phyloP scores from a whole-genome alignment of 2,888 invertebrate species.

The Phortica magna region DNA sequence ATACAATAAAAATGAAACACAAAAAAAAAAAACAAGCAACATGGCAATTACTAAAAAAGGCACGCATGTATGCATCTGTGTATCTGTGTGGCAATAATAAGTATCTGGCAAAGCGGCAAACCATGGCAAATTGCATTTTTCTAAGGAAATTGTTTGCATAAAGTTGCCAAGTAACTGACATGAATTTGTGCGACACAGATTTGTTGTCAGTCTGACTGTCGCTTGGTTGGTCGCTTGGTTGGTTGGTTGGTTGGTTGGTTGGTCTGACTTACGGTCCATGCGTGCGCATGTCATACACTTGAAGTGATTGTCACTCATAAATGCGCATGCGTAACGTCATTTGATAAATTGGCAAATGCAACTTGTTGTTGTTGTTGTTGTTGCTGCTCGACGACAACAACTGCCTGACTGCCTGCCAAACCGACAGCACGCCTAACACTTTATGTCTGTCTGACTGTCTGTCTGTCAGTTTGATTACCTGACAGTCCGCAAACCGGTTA shows the following conservation, averaged over 20 bases:
- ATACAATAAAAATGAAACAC: neutral
- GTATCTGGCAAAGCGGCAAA: conserved; percentile 5
- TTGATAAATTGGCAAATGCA: conserved; percentile 21
- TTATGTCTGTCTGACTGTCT: neutral
- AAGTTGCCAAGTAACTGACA: conserved; percentile 11
- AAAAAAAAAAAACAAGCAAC: neutral
- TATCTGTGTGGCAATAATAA: conserved; percentile 1
- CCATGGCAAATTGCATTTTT: conserved; percentile 1
- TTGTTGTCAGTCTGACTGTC: neutral
- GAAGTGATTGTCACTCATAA: conserved; percentile 16
- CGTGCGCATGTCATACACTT: conserved; percentile 7
- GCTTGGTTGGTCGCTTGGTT: no score
- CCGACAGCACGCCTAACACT: neutral
- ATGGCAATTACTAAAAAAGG: neutral
- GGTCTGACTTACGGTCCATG: neutral
- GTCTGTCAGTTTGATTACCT: neutral
- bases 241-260: no score
- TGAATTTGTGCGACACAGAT: neutral
- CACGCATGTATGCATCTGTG: neutral
- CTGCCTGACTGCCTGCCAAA: neutral
- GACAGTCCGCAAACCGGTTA: conserved; percentile 16
- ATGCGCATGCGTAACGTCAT: conserved; percentile 15
- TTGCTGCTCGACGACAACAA: neutral
- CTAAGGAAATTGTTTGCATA: conserved; percentile 17
- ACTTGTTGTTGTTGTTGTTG: neutral